Evolutionary conservation across 2,113 vertebrate genomes (phyloP), one percentile per base, ranked within the genome.

Genomic region (Entomyzon cyanotis): DNA sequence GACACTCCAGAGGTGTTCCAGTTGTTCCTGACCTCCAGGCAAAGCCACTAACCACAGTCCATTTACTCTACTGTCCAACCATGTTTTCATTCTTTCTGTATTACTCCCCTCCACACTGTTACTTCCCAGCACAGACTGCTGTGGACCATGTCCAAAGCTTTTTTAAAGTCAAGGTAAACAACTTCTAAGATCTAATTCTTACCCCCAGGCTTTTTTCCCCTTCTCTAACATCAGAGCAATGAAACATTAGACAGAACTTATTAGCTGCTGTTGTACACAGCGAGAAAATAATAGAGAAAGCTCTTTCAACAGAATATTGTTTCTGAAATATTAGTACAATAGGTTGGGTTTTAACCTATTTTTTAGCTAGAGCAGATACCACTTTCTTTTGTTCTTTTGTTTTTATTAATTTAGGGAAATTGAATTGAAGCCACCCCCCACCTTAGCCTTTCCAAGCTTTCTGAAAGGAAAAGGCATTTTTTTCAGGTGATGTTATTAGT

Each of bases 61-160:
- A 10, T 7, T 56, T 25, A 64, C 10, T 15, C 33, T 15, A 47
- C 3, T 4, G 5, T 14, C 5, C 2, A 8, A 12, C 4, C 30
- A 31, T 2, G 3, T 59, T 79, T 60, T 71, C 39, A 50, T 18
- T 81, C 19, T 39, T 81, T 46, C 23, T 74, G 4, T 64, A 47
- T 47, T 77, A 25, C 5, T 39, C 7, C 4, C 12, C 15, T 79
- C 12, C 11, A 68, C 12, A 52, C 4, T 79, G 3, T 6, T 70
- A 37, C 17, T 67, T 88, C 49, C 12, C 16, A 56, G 28, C 7
- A 50, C 4, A 56, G 27, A 39, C 6, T 30, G 7, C 17, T 13
- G 9, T 44, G 24, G 24, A 79, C 4, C 31, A 27, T 10, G 4
- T 53, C 11, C 30, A 63, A 93, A 68, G 11, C 8, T 9, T 55